phyloP scores from a whole-genome alignment of 1,140 invertebrate genomes.

The Spodoptera frugiperda region DNA sequence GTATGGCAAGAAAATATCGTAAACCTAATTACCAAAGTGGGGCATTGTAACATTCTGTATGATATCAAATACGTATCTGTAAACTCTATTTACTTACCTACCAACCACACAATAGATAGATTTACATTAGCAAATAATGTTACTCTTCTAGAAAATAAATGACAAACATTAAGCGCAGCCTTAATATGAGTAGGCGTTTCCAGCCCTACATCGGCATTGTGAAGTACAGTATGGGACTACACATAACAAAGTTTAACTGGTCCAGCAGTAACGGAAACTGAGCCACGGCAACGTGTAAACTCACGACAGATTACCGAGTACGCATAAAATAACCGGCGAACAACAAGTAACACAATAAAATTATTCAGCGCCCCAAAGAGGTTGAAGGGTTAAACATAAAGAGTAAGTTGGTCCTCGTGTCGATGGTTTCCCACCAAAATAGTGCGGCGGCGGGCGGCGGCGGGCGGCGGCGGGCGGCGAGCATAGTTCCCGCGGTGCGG shows the following conservation, averaged over 20 bases:
- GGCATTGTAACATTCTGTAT: no score
- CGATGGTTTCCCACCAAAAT: slow-evolving; percentile 35
- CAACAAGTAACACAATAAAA: slow-evolving; percentile 46
- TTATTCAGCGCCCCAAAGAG: slow-evolving; percentile 32
- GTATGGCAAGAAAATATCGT: no score
- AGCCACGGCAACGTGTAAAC: slow-evolving; percentile 2
- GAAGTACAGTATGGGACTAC: slow-evolving; percentile 18
- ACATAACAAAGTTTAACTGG: slow-evolving; percentile 33
- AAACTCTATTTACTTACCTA: no score
- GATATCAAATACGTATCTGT: no score
- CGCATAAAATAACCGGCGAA: slow-evolving; percentile 24
- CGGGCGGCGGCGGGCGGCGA: neutral
- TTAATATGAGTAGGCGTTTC: slow-evolving; percentile 3
- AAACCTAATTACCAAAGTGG: no score
- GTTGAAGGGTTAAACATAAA: slow-evolving; percentile 34
- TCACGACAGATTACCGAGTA: slow-evolving; percentile 41
- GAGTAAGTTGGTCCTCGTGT: slow-evolving; percentile 34
- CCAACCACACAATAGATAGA: no score
- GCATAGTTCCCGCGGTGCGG: neutral
- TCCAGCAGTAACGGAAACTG: slow-evolving; percentile 9
- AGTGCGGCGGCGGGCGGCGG: slow-evolving; percentile 11
- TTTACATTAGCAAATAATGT: no score
- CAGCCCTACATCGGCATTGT: neutral
- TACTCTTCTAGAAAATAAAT: neutral
- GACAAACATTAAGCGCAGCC: neutral